These are phyloP conservation scores for Phalloptychus januarius DNA, from an alignment of 2,797 vertebrate genomes.

Conservation along the genomic window DNA sequence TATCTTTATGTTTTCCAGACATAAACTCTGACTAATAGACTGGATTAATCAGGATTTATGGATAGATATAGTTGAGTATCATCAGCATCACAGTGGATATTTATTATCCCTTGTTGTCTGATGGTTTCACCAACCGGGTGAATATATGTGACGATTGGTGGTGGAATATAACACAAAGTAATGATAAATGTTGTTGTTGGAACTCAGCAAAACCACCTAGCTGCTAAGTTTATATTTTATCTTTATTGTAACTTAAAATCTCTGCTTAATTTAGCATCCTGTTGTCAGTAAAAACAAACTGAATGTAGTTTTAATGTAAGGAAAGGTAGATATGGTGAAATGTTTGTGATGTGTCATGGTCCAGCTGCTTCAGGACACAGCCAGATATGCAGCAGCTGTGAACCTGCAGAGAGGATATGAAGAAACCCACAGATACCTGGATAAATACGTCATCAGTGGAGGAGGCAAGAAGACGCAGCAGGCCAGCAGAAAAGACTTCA, in stretches of 20 bases:
- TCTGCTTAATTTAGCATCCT: neutral
- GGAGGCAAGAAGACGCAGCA: constrained; percentile 12
- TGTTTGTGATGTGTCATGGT: neutral
- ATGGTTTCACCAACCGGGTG: neutral
- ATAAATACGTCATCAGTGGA: constrained; percentile 1
- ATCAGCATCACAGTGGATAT: neutral
- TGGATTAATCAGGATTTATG: neutral
- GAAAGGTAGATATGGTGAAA: neutral
- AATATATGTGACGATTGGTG: neutral
- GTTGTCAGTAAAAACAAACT: neutral
- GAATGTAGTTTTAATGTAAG: neutral
- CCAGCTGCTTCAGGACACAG: constrained; percentile 8
- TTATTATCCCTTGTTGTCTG: neutral
- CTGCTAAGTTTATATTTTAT: neutral
- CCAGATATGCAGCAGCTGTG: neutral
- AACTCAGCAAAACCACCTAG: neutral
- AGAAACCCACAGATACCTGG: neutral
- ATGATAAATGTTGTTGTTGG: neutral
- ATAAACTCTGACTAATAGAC: neutral
- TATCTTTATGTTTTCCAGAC: neutral
- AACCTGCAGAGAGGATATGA: constrained; percentile 16
- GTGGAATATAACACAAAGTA: neutral
- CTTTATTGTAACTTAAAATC: neutral
- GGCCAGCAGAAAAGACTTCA: neutral
- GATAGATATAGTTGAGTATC: neutral